Conservation (phyloP, 2,888 invertebrate species). For the Cryptops parisi region DNA sequence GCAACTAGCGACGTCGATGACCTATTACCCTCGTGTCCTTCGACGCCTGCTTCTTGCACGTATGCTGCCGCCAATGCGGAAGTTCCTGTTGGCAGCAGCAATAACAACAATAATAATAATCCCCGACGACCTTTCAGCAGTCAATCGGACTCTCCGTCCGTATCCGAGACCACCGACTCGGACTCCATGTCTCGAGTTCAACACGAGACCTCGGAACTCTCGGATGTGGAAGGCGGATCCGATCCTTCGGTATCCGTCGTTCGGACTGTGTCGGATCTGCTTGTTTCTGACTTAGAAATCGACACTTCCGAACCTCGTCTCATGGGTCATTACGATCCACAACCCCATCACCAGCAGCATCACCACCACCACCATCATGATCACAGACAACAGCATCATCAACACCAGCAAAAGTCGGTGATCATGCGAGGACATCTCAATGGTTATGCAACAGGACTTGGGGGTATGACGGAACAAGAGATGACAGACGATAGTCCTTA, state of each 20-base stretch:
- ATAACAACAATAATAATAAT: constrained; percentile 19
- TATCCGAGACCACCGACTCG: constrained; percentile 16
- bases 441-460: no score
- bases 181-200: not conserved
- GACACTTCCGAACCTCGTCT: not conserved
- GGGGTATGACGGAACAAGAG: constrained; percentile 8
- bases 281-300: not conserved
- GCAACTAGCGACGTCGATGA: not conserved
- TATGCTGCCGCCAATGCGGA: not conserved
- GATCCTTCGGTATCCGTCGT: not conserved
- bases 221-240: not conserved
- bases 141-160: constrained; percentile 30
- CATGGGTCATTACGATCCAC: no score
- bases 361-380: no score
- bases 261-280: not conserved
- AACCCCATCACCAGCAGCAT: not conserved
- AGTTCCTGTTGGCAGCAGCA: not conserved
- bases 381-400: no score
- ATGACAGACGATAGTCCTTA: not conserved
- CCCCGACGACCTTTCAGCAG: constrained; percentile 27
- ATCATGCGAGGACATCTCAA: constrained; percentile 14
- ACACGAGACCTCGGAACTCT: not conserved
- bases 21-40: not conserved
- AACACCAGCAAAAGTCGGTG: constrained; percentile 9
- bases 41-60: not conserved